Conservation (phyloP, 2,888 invertebrate species). For the Hybos culiciformis region DNA sequence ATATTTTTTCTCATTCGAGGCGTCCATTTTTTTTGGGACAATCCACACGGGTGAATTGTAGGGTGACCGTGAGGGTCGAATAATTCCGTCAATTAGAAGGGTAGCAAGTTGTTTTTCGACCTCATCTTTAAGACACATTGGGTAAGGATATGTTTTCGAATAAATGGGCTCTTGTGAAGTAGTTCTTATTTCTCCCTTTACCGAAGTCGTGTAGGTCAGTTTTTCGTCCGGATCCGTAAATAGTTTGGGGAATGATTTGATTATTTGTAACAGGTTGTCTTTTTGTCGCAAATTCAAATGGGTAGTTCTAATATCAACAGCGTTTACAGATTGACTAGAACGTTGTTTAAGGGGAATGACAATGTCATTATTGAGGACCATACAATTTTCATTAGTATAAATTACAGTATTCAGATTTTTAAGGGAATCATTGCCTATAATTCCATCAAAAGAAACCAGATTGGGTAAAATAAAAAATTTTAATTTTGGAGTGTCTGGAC, state of each 20-base stretch:
- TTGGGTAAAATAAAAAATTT: slow-evolving; percentile 8
- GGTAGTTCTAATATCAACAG: background rate
- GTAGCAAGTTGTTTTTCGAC: slow-evolving; percentile 8
- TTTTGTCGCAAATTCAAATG: slow-evolving; percentile 2
- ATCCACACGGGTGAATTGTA: slow-evolving; percentile 11
- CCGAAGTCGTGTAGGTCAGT: slow-evolving; percentile 10
- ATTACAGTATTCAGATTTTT: background rate
- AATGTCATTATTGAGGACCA: background rate
- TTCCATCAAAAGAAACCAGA: slow-evolving; percentile 4
- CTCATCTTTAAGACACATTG: slow-evolving; percentile 5
- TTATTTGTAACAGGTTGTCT: background rate
- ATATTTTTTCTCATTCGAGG: too few species aligned
- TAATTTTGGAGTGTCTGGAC: background rate
- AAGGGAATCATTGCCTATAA: slow-evolving; percentile 9
- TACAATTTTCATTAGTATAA: slow-evolving; percentile 5
- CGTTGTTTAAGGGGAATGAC: slow-evolving; percentile 6
- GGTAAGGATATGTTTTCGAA: slow-evolving; percentile 10
- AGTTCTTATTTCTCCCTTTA: slow-evolving; percentile 11
- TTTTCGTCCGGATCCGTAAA: slow-evolving; percentile 3
- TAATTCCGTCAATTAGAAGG: slow-evolving; percentile 9
- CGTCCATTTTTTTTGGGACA: slow-evolving; percentile 8
- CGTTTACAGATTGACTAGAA: slow-evolving; percentile 1
- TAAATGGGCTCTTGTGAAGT: slow-evolving; percentile 7
- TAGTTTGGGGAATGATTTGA: background rate
- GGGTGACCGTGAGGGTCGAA: slow-evolving; percentile 11